Evolutionary conservation across 2,888 invertebrate species (phyloP), one percentile per base, ranked within the genome.

Genomic region (Cepaea hortensis): DNA sequence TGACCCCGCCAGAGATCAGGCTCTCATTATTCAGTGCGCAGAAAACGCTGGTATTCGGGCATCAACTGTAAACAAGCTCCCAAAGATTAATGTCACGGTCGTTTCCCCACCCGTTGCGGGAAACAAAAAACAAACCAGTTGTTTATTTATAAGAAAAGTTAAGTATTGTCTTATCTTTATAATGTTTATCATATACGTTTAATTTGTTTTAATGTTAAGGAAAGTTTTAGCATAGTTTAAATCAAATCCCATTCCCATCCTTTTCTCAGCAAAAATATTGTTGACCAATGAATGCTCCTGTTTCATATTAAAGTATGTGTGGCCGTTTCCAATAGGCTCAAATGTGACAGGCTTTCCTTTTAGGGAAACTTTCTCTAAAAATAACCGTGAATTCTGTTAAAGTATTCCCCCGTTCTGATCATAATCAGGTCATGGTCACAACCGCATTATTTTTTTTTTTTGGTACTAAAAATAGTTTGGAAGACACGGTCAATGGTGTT

Each of bases 321-420:
- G 18, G 50, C 62, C 7, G 62, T 62, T 62, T 35, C 15, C 61
- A 35, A 62, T 79, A 73, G 85, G 81, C 80, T 86, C 79, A 73
- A 84, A 85, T 81, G 85, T 83, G 55, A 11, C 55, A 9, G 55
- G 55, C 6, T 55, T 55, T 55, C 55, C 55, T 55, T 85, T 84
- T 87, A 87, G 88, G 89, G 87, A 89, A 48, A 75, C 89, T 89
- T 90, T 89, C 89, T 89, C 90, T 90, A 90, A 86, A 90, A 89
- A 90, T 90, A 90, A 88, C 86, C 76, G 84, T 76, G 76, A 81
- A 87, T 85, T 48, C 65, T 23, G 62, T 80, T 79, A 23, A 73
- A 65, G 87, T 81, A 85, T 88, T n/a, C 73, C 79, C 80, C 80
- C 55, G 55, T 65, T 48, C 50, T 55, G 84, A 80, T 73, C 72